A percentile compares a stretch with the other conserved stretches of the same genome.
phyloP scores from a whole-genome alignment of 2,797 vertebrate genomes.

The Siniperca obscura region DNA sequence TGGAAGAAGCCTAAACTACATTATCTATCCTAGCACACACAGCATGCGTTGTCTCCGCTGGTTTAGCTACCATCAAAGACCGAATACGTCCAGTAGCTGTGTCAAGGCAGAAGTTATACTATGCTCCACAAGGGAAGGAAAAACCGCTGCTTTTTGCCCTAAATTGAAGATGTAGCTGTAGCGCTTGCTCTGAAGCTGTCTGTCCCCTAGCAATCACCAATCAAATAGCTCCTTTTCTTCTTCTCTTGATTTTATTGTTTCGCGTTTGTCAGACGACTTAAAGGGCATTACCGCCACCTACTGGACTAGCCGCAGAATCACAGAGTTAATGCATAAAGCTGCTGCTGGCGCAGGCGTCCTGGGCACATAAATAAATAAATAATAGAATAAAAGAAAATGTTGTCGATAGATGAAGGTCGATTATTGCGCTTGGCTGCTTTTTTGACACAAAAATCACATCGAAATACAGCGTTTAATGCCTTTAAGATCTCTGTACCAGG shows the following conservation, averaged over 20 bases:
- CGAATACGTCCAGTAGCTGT: too few relatives aligned
- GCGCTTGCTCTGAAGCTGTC: slow-evolving; percentile 37
- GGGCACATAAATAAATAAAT: not conserved
- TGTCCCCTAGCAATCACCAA: slow-evolving; percentile 73
- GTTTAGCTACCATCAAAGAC: accelerated
- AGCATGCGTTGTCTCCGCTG: not conserved
- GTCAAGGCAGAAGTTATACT: not conserved
- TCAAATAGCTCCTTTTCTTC: slow-evolving; percentile 57
- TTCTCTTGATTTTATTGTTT: slow-evolving; percentile 5
- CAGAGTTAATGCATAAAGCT: not conserved
- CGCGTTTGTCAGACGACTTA: accelerated
- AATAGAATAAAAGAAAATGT: not conserved
- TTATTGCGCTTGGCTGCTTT: not conserved
- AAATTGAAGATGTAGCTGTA: slow-evolving; percentile 58
- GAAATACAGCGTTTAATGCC: not conserved
- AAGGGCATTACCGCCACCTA: not conserved
- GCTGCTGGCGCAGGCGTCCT: too few relatives aligned
- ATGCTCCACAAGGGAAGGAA: accelerated
- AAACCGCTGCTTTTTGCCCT: not conserved
- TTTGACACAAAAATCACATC: not conserved
- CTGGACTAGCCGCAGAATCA: accelerated
- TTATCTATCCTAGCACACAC: not conserved
- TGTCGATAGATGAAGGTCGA: not conserved
- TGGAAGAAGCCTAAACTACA: slow-evolving; percentile 24
- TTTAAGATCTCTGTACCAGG: not conserved